These are phyloP conservation scores for Subacronicta megacephala DNA, from an alignment of 2,888 invertebrate genomes.

Conservation along the genomic window DNA sequence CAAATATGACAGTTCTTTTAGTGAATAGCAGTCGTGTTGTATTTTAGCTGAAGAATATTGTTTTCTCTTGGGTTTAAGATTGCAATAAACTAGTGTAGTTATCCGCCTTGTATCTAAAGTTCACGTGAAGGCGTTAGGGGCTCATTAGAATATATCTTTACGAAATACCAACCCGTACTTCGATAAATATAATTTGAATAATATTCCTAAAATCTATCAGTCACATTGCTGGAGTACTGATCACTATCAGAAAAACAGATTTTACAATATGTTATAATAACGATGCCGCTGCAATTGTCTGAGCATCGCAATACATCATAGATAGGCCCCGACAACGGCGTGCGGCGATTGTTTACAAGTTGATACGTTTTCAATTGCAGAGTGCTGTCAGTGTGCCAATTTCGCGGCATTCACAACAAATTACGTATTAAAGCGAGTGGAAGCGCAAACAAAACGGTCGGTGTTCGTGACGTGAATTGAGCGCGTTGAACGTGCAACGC, in stretches of 20 bases:
- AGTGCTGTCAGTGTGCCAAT: conserved; percentile 85
- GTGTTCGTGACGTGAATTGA: conserved; percentile 88
- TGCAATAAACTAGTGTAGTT: neutral
- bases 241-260: too few species aligned
- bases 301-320: conserved; percentile 16
- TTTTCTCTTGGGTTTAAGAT: conserved; percentile 30
- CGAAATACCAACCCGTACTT: too few species aligned
- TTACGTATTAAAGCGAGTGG: conserved; percentile 88
- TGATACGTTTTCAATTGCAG: conserved; percentile 84
- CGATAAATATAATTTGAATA: too few species aligned
- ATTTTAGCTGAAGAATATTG: conserved; percentile 31
- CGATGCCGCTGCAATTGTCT: neutral
- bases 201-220: too few species aligned
- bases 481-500: conserved; percentile 66
- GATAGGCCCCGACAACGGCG: conserved; percentile 21
- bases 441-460: conserved; percentile 86
- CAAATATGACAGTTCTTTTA: conserved; percentile 68
- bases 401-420: conserved; percentile 88
- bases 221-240: too few species aligned
- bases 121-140: too few species aligned
- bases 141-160: too few species aligned
- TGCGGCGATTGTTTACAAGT: conserved; percentile 70
- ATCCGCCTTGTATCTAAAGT: too few species aligned
- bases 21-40: conserved; percentile 49
- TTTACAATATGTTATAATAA: neutral